Evolutionary conservation across 1,140 invertebrate species (phyloP).

Genomic region (Cyclargus thomasi): DNA sequence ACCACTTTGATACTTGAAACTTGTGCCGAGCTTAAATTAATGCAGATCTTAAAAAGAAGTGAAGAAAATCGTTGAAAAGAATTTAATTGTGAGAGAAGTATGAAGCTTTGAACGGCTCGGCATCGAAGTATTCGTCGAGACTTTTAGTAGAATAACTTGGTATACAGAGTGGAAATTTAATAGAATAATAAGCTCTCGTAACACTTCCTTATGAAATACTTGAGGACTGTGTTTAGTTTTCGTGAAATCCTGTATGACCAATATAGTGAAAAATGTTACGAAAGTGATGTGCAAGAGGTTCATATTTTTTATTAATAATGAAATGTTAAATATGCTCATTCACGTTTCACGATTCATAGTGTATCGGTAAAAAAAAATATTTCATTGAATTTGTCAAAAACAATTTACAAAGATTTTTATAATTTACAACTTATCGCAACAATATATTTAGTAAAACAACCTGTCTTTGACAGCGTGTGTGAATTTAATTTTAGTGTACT

Average conservation of each 20-base stretch:
- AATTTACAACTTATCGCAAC: no score
- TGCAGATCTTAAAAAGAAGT: neutral
- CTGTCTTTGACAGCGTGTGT: neutral
- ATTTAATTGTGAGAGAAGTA: neutral
- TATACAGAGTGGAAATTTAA: neutral
- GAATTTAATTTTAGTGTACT: neutral
- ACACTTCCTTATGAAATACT: neutral
- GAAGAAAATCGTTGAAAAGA: neutral
- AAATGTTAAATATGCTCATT: no score
- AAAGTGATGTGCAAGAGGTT: no score
- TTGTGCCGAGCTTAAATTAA: neutral
- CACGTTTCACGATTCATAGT: no score
- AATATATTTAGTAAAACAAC: neutral
- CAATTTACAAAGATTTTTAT: no score
- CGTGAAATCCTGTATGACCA: no score
- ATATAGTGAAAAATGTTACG: no score
- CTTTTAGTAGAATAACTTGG: neutral
- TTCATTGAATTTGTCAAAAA: no score
- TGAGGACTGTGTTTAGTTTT: neutral
- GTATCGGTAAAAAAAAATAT: no score
- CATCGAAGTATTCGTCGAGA: neutral
- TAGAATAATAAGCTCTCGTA: neutral
- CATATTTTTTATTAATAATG: no score
- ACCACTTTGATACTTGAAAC: neutral
- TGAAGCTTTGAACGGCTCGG: neutral